Conservation (phyloP, 2,113 vertebrate genomes). For the Myotis brandtii region DNA sequence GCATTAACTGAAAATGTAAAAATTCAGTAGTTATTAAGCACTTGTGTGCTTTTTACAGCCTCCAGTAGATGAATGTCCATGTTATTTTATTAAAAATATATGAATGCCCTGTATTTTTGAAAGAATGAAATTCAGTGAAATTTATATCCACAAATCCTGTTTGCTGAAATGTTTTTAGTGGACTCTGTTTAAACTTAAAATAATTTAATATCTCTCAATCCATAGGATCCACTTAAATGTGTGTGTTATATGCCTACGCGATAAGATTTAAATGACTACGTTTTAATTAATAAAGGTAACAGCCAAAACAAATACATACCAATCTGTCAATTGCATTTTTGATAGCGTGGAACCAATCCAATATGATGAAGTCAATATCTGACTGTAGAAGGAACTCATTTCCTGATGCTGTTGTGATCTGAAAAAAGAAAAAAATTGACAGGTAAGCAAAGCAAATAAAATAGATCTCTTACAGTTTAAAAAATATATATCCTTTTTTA, state of each 20-base stretch:
- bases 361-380: conserved; percentile 90
- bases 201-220: conserved; percentile 46
- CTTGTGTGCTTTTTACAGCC: conserved; percentile 83
- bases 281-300: conserved; percentile 89
- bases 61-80: conserved; percentile 80
- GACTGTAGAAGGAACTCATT: conserved; percentile 93
- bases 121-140: conserved; percentile 81
- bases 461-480: conserved; percentile 38
- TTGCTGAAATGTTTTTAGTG: conserved; percentile 75
- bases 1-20: conserved; percentile 85
- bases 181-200: conserved; percentile 52
- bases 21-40: conserved; percentile 85
- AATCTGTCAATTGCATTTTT: conserved; percentile 92
- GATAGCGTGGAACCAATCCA: conserved; percentile 93
- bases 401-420: conserved; percentile 92
- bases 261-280: conserved; percentile 82
- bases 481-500: not conserved
- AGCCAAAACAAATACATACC: conserved; percentile 91
- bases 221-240: conserved; percentile 35
- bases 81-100: conserved; percentile 78
- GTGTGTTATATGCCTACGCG: conserved; percentile 70
- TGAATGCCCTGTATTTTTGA: conserved; percentile 77
- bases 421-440: conserved; percentile 74
- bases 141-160: conserved; percentile 80
- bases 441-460: conserved; percentile 76